phyloP scores from a whole-genome alignment of 2,888 invertebrate genomes.

The Eristalis intricaria region DNA sequence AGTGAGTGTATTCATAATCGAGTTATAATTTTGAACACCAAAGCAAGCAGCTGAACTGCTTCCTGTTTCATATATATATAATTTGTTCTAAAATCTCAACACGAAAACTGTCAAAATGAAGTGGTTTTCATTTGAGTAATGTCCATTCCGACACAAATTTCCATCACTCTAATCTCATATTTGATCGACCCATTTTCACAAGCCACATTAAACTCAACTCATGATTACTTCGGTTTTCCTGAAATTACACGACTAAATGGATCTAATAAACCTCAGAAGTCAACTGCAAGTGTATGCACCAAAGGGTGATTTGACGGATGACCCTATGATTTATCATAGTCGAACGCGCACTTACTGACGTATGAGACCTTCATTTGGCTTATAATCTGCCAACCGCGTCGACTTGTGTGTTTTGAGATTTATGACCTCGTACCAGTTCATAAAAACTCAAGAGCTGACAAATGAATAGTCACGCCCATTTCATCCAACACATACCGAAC shows the following conservation, averaged over 20 bases:
- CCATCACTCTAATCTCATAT: neutral
- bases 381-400: neutral
- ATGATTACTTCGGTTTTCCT: conserved; percentile 9
- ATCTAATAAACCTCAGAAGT: conserved; percentile 34
- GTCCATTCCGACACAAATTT: conserved; percentile 6
- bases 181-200: neutral
- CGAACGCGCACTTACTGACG: neutral
- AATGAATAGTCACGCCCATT: conserved; percentile 57
- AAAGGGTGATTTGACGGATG: conserved; percentile 45
- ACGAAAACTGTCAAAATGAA: conserved; percentile 3
- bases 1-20: neutral
- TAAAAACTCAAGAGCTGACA: conserved; percentile 60
- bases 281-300: neutral
- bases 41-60: neutral
- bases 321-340: conserved; percentile 5
- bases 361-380: neutral
- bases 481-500: conserved; percentile 36
- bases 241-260: conserved; percentile 46
- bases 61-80: neutral
- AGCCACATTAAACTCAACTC: conserved; percentile 12
- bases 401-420: conserved; percentile 39
- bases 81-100: neutral
- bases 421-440: conserved; percentile 41
- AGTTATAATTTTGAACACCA: conserved; percentile 1
- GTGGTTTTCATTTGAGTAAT: conserved; percentile 20